These are phyloP conservation scores for Eublepharis macularius DNA, from an alignment of 2,113 vertebrate species.

Conservation along the genomic window DNA sequence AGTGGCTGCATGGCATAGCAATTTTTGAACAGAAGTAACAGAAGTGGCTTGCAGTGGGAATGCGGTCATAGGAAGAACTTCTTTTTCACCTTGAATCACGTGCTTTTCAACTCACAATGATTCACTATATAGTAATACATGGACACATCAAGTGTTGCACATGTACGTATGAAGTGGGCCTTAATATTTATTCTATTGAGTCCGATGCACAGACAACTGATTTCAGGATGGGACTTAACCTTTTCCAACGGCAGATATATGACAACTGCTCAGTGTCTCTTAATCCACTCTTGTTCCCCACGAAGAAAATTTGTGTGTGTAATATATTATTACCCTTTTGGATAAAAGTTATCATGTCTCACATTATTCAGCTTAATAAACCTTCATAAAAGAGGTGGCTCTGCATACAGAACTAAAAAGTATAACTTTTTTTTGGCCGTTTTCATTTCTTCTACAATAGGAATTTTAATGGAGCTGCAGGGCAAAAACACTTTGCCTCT, in stretches of 20 bases:
- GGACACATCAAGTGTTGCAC: neutral
- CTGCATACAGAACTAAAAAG: too few species aligned
- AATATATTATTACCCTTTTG: neutral
- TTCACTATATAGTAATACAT: neutral
- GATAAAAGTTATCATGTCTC: neutral
- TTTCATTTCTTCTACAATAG: neutral
- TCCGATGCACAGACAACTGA: neutral
- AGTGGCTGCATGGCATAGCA: neutral
- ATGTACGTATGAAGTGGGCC: neutral
- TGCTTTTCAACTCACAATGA: neutral
- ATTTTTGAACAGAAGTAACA: neutral
- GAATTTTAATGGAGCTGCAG: slow-evolving; percentile 5
- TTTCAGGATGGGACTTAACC: neutral
- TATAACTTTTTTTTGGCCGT: neutral
- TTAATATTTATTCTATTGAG: neutral
- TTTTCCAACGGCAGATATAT: accelerated
- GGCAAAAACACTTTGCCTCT: slow-evolving; percentile 26
- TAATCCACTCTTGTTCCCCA: accelerated
- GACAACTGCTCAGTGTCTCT: neutral
- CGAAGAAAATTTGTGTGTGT: neutral
- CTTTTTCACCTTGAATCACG: neutral
- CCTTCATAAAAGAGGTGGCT: neutral
- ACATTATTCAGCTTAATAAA: neutral
- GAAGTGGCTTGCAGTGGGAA: neutral
- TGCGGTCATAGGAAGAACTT: neutral